Percentiles rank a stretch among this genome's conserved stretches.
Evolutionary conservation across 2,113 vertebrate species (phyloP).

Genomic region (Leptosomus discolor): DNA sequence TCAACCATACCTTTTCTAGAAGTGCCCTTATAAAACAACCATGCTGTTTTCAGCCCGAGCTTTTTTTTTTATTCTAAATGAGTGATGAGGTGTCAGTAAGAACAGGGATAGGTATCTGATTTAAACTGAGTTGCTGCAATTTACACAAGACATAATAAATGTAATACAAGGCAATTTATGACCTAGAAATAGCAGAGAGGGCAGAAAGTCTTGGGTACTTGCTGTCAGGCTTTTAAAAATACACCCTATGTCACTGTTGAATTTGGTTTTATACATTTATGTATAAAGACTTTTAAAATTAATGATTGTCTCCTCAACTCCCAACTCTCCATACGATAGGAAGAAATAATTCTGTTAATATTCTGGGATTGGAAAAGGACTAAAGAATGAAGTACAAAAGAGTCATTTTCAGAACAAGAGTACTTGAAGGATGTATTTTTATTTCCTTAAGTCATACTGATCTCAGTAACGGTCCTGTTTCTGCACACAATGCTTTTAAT

Average conservation of each 20-base stretch:
- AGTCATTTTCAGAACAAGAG: not conserved
- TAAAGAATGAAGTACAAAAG: not conserved
- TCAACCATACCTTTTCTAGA: not conserved
- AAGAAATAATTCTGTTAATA: not conserved
- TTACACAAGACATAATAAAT: not conserved
- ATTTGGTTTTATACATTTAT: not conserved
- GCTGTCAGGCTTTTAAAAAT: not conserved
- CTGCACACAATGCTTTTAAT: not conserved
- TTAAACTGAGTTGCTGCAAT: not conserved
- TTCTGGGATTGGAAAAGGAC: not conserved
- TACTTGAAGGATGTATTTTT: not conserved
- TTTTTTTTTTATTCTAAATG: not conserved
- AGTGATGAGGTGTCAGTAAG: not conserved
- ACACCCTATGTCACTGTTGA: not conserved
- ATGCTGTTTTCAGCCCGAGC: not conserved
- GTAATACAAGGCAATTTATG: not conserved
- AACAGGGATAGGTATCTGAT: not conserved
- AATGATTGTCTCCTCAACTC: not conserved
- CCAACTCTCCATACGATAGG: not conserved
- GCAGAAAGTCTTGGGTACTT: not conserved
- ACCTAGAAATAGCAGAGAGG: not conserved
- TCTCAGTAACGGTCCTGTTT: not conserved
- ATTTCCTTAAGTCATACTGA: not conserved
- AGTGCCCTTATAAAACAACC: not conserved
- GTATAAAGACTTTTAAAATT: not conserved